phyloP scores from a whole-genome alignment of 2,888 invertebrate genomes.

The Fabriciana adippe region DNA sequence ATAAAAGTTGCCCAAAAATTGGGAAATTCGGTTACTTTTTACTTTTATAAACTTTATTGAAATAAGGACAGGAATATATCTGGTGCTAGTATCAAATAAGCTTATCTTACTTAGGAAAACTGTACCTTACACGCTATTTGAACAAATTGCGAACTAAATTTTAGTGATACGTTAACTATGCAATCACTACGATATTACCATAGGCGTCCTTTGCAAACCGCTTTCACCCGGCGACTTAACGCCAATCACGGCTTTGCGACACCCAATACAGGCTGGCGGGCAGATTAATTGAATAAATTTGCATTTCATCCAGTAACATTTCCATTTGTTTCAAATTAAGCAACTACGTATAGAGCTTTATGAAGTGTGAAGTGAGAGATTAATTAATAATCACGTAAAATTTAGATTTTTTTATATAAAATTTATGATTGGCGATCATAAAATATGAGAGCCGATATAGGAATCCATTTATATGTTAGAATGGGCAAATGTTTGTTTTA shows the following conservation, averaged over 20 bases:
- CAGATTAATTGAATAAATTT: conserved; percentile 81
- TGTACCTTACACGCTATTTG: no score
- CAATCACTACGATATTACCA: conserved; percentile 34
- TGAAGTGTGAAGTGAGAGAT: conserved; percentile 22
- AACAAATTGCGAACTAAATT: no score
- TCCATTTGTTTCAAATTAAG: conserved; percentile 76
- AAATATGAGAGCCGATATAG: no score
- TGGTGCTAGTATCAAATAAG: no score
- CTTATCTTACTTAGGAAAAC: no score
- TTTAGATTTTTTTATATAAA: not conserved
- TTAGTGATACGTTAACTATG: not conserved
- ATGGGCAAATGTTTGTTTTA: no score
- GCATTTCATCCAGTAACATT: conserved; percentile 74
- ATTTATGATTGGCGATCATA: no score
- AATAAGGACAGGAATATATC: no score
- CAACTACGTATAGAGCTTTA: conserved; percentile 26
- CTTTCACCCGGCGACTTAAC: conserved; percentile 69
- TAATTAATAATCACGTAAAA: conserved; percentile 3
- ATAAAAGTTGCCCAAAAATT: no score
- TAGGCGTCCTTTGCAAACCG: conserved; percentile 59
- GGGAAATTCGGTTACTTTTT: no score
- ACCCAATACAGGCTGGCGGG: conserved; percentile 72
- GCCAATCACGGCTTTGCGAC: conserved; percentile 76
- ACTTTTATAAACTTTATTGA: no score
- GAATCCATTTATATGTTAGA: no score